Percentiles rank a stretch among this genome's conserved stretches.
Evolutionary conservation across 2,888 invertebrate species (phyloP).

Genomic region (Hydrotaea cyrtoneurina): DNA sequence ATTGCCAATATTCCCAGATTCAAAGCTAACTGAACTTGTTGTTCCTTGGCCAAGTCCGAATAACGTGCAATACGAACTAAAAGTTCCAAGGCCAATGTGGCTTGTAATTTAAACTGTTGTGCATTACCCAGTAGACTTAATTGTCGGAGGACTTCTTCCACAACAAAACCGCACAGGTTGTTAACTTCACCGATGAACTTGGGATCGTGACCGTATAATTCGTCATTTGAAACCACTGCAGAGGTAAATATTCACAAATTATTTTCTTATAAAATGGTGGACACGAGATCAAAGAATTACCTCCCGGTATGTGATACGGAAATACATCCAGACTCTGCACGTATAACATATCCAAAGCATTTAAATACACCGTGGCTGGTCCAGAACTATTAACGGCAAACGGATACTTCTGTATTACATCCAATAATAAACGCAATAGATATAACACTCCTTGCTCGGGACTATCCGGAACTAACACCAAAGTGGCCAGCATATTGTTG

Average conservation of each 20-base stretch:
- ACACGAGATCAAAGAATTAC: constrained; percentile 68
- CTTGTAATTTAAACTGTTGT: constrained; percentile 86
- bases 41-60: constrained; percentile 84
- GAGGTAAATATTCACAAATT: background rate
- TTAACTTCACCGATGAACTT: constrained; percentile 92
- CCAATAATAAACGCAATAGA: constrained; percentile 89
- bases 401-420: constrained; percentile 88
- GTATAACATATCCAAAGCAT: constrained; percentile 89
- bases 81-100: constrained; percentile 87
- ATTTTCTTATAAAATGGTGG: background rate
- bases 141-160: constrained; percentile 88
- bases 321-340: constrained; percentile 91
- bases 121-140: constrained; percentile 86
- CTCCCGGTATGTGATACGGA: constrained; percentile 92
- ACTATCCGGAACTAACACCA: constrained; percentile 93
- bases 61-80: constrained; percentile 86
- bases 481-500: constrained; percentile 90
- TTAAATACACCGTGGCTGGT: constrained; percentile 87
- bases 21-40: constrained; percentile 86
- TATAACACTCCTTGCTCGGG: constrained; percentile 93
- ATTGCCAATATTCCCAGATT: constrained; percentile 92
- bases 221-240: constrained; percentile 94
- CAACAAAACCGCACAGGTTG: constrained; percentile 87
- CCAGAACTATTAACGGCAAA: constrained; percentile 85
- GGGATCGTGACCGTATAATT: constrained; percentile 93